Conservation (phyloP, 2,113 vertebrate genomes). For the Haliaeetus leucogaster region DNA sequence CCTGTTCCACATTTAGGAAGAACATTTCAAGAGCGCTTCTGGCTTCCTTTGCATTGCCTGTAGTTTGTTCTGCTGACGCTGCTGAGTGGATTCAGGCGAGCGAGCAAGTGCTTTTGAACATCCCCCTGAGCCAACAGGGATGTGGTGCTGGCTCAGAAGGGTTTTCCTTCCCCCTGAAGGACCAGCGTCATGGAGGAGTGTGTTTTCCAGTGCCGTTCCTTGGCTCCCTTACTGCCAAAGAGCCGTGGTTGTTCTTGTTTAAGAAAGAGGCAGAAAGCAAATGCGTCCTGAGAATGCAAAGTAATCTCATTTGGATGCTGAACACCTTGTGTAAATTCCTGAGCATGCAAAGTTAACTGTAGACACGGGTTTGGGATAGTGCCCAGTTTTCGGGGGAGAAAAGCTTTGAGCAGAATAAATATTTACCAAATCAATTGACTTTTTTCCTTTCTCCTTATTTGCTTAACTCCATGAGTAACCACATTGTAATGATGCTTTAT, state of each 20-base stretch:
- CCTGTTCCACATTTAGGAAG: neutral
- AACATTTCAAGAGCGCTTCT: neutral
- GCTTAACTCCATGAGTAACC: neutral
- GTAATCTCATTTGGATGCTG: constrained; percentile 34
- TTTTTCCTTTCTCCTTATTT: constrained; percentile 4
- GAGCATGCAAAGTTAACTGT: neutral
- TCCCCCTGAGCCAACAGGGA: neutral
- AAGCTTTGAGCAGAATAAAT: constrained; percentile 49
- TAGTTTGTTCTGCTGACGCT: neutral
- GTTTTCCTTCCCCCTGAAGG: neutral
- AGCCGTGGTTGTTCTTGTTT: neutral
- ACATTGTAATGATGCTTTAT: neutral
- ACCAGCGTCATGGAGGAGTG: neutral
- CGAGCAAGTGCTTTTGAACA: neutral
- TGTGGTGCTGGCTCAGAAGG: neutral
- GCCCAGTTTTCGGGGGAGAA: constrained; percentile 22
- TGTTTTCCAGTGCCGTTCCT: neutral
- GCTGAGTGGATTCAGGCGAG: neutral
- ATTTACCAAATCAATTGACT: constrained; percentile 45
- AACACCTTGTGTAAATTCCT: constrained; percentile 26
- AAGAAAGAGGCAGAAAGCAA: neutral
- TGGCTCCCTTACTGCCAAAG: neutral
- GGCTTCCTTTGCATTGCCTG: neutral
- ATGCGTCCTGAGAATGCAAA: neutral
- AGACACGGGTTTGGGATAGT: neutral